A percentile compares a stretch with the other conserved stretches of the same genome.
Conservation (phyloP, 1,140 invertebrate species). For the Hormaphis cornu region DNA sequence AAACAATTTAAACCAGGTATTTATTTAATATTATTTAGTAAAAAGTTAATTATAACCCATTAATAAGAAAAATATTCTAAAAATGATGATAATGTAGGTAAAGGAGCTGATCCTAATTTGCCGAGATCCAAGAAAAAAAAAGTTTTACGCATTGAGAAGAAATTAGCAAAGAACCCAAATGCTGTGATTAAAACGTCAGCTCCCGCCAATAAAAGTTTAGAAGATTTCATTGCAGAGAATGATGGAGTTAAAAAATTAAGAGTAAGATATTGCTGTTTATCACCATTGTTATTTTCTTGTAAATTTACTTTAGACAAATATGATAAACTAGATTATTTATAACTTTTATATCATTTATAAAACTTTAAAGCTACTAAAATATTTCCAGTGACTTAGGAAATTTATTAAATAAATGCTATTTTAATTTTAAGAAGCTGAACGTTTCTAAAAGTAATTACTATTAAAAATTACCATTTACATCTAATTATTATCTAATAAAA, state of each 20-base stretch:
- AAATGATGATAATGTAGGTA: slow-evolving; percentile 32
- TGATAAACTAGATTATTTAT: no score
- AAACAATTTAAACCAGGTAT: slow-evolving; percentile 14
- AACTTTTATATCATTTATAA: no score
- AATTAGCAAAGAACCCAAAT: slow-evolving; percentile 12
- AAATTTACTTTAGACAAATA: no score
- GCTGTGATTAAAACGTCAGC: not conserved
- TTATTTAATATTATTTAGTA: not conserved
- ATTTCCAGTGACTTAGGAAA: no score
- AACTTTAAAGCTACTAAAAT: no score
- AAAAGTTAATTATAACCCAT: no score
- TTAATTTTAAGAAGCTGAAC: no score
- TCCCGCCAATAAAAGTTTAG: not conserved
- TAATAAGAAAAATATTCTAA: not conserved
- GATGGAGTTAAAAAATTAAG: not conserved
- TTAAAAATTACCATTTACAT: no score
- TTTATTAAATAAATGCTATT: no score
- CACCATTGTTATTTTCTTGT: no score
- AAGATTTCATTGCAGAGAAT: slow-evolving; percentile 24
- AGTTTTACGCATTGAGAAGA: not conserved
- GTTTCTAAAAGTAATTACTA: no score
- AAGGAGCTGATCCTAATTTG: slow-evolving; percentile 45
- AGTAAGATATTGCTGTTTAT: not conserved
- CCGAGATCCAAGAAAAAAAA: slow-evolving; percentile 41
- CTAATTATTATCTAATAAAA: no score